Base-by-base conservation (phyloP, 2,113 vertebrate species). In the Dendrocopos noguchii region DNA sequence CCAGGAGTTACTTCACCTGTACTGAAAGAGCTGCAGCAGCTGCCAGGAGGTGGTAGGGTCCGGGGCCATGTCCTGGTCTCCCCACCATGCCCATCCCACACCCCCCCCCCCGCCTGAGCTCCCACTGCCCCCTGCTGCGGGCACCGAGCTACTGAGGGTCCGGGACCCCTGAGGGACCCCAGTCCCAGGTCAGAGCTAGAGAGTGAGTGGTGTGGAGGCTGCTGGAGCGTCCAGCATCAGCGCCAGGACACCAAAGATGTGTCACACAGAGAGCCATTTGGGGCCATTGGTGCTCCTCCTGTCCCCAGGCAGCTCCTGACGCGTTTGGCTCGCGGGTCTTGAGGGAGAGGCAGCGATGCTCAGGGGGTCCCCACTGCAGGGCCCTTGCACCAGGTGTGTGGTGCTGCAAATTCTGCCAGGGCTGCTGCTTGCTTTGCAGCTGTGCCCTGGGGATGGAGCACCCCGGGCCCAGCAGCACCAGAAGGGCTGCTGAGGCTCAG, bases 41-140 rank as follows among this genome's bases (percentile, higher is more conserved):
- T 14, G 42, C 15, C 42, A 44, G 42, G 42, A 44, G 42, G 42
- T 44, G 15, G 42, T 44, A 44, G 42, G 42, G 42, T 15, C 42
- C 42, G 15, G 42, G 42, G 42, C 42, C 42, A 6, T 44, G 42
- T 44, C 42, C 42, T 44, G 42, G 42, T 44, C 14, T 44, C 42
- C 15, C 42, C 42, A 44, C 42, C 42, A 15, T 44, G 42, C 42
- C 42, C 42, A n/a, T n/a, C n/a, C n/a, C n/a, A n/a, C n/a, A 44
- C 42, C 15, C 5, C 42, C 42, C 50, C 75, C 71, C 81, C 93
- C 65, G 34, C 77, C 31, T 83, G 70, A 95, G 96, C 86, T 95
- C 68, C 81, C 96, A 95, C 96, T 96, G 97, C 97, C 96, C 97
- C 96, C 97, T 97, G 93, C 94, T 96, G 96, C 95, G 88, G 75